Evolutionary conservation across 2,797 vertebrate genomes (phyloP).

Genomic region (Uromys caudimaculatus): DNA sequence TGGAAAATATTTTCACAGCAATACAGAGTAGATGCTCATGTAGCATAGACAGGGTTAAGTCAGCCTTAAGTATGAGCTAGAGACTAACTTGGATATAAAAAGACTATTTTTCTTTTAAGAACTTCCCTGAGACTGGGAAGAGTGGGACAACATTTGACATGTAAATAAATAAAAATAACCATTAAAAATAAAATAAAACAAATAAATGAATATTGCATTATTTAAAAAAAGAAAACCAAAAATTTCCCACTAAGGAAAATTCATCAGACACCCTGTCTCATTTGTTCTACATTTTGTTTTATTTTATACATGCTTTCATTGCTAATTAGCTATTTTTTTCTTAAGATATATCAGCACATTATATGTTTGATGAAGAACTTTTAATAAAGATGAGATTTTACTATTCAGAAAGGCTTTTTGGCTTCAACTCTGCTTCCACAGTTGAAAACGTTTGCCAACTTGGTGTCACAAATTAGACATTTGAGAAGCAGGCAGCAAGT

Average conservation of each 20-base stretch:
- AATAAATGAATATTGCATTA: not conserved
- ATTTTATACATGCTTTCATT: constrained; percentile 23
- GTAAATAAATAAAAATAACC: not conserved
- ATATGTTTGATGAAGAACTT: constrained; percentile 86
- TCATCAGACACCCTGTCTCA: not conserved
- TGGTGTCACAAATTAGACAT: constrained; percentile 86
- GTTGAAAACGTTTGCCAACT: constrained; percentile 89
- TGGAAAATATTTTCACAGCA: not conserved
- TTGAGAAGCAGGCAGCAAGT: constrained; percentile 85
- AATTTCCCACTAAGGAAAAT: not conserved
- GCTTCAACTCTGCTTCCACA: constrained; percentile 87
- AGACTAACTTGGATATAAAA: not conserved
- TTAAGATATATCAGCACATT: constrained; percentile 86
- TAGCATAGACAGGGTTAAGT: constrained; percentile 8
- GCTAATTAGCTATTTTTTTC: constrained; percentile 51
- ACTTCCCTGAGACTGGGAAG: not conserved
- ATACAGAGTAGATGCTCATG: not conserved
- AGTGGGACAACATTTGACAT: not conserved
- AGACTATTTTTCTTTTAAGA: constrained; percentile 13
- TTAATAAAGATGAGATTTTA: constrained; percentile 93
- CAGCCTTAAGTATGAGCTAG: not conserved
- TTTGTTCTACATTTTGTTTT: constrained; percentile 39
- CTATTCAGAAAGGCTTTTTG: constrained; percentile 88
- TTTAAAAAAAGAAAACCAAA: not conserved
- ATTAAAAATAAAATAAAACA: not conserved